Evolutionary conservation across 2,888 invertebrate species (phyloP).

Genomic region (Drosophila birchii): DNA sequence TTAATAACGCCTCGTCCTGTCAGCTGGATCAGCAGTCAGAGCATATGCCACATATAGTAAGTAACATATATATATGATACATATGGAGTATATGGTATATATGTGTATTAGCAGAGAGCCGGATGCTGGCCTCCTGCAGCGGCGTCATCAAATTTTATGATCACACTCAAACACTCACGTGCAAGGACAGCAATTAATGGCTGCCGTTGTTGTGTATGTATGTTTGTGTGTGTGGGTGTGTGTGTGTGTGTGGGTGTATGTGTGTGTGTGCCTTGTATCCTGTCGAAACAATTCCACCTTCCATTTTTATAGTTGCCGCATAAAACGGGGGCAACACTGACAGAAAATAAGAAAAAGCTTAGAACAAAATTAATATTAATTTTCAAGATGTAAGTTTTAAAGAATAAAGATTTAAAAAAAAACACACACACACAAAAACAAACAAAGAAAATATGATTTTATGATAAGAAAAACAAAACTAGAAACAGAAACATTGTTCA

Average conservation of each 20-base stretch:
- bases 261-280: constrained; percentile 17
- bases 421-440: too few relatives aligned
- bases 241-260: background rate
- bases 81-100: background rate
- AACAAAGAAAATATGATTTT: too few relatives aligned
- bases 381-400: background rate
- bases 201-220: background rate
- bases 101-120: constrained; percentile 15
- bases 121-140: constrained; percentile 9
- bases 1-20: constrained; percentile 55
- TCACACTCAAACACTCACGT: constrained; percentile 60
- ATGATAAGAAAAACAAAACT: too few relatives aligned
- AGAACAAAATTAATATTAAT: background rate
- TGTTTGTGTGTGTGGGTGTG: background rate
- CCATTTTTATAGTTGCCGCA: constrained; percentile 37
- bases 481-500: too few relatives aligned
- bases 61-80: background rate
- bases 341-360: background rate
- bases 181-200: constrained; percentile 65
- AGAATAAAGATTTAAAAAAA: too few relatives aligned
- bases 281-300: constrained; percentile 25
- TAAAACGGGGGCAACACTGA: constrained; percentile 15
- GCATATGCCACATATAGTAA: background rate
- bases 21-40: constrained; percentile 25
- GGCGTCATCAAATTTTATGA: constrained; percentile 69